phyloP scores from a whole-genome alignment of 2,113 vertebrate genomes.

The Sphyrna mokarran region DNA sequence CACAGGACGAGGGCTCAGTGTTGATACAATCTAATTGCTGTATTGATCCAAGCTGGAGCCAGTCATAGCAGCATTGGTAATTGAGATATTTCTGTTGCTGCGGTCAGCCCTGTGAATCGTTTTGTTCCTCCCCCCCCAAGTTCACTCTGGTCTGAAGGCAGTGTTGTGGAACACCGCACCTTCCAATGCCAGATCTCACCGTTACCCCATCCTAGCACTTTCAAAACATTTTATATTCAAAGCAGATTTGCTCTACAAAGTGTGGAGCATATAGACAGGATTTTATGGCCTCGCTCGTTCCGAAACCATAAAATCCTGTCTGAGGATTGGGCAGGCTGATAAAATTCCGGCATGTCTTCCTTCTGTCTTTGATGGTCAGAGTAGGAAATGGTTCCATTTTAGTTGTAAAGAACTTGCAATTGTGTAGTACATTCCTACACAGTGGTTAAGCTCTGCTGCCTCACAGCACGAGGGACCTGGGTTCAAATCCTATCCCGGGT shows the following conservation, averaged over 20 bases:
- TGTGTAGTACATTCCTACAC: background rate
- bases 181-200: background rate
- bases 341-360: no score
- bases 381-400: background rate
- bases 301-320: no score
- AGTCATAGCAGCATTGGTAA: conserved; percentile 43
- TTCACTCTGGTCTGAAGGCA: background rate
- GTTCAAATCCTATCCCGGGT: no score
- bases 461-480: no score
- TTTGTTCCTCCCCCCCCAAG: background rate
- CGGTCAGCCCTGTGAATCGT: background rate
- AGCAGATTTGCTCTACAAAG: background rate
- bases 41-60: conserved; percentile 56
- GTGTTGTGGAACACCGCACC: background rate
- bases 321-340: no score
- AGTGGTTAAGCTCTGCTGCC: no score
- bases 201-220: background rate
- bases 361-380: background rate
- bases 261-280: background rate
- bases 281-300: no score
- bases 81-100: conserved; percentile 50
- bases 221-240: background rate
- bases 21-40: conserved; percentile 65
- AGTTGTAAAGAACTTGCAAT: background rate
- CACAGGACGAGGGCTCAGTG: conserved; percentile 39